Base-by-base conservation (phyloP, 2,888 invertebrate species). In the Herminia tarsipennalis region DNA sequence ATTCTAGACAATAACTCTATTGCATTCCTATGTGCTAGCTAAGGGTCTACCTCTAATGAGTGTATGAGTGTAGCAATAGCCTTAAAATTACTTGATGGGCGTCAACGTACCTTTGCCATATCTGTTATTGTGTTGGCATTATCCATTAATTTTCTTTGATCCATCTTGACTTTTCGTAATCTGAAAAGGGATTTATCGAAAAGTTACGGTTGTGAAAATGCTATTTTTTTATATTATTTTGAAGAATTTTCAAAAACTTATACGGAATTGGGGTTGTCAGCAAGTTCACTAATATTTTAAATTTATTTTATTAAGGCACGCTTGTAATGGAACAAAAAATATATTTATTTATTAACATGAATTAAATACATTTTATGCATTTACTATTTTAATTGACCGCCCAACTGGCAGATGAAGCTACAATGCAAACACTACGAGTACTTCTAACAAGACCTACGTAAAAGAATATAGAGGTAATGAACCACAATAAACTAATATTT, bases 101-200 rank as follows among this genome's bases (percentile, higher is more conserved):
- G 53, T 66, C 52, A 66, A 85, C 88, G 92, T 94, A 99, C 99
- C 96, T 99, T 99, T 75, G 99, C 99, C 97, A 99, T 99, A 85
- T 99, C 99, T 50, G 99, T 98, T 86, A 99, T 97, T 49, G 99
- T 99, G 80, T 98, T 99, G 67, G 99, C 98, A 84, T 99, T 99
- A 88, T 99, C 99, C 96, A 98, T 98, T 73, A 99, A 92, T 92
- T 99, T 99, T 84, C 99, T 94, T 93, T 99, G 99, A 93, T 99
- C 99, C 97, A 99, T 98, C 93, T 99, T 99, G 56, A 99, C 99
- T 94, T 99, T 98, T 81, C 99, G 94, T 91, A 99, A 95, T 86
- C 99, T 99, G 86, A 53, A 92, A 92, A 51, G 13, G 5, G 13
- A 30, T 36, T 10, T 22, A 28, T 18, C 9, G 25, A 28, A 35